Evolutionary conservation across 2,888 invertebrate species (phyloP).

Genomic region (Nemotelus nigrinus): DNA sequence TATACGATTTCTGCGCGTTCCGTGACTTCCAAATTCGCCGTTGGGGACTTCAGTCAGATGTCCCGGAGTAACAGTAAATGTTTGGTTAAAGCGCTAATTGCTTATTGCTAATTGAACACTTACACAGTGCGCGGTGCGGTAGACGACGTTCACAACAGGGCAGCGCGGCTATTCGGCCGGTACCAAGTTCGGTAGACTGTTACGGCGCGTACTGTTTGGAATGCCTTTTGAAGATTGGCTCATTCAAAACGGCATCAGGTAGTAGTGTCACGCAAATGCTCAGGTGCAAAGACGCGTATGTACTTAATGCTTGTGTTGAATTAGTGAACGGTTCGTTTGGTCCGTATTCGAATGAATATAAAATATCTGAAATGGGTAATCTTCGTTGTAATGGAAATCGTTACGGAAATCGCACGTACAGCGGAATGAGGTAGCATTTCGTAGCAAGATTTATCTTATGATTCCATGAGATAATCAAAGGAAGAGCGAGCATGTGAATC

Average conservation of each 20-base stretch:
- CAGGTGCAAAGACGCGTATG: constrained; percentile 34
- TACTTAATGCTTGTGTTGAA: constrained; percentile 15
- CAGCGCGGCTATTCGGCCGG: not conserved
- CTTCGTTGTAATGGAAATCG: too few species aligned
- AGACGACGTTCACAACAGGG: not conserved
- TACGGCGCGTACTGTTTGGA: not conserved
- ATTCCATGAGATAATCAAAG: too few species aligned
- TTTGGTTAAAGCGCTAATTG: constrained; percentile 35
- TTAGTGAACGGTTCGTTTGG: not conserved
- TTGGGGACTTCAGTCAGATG: constrained; percentile 21
- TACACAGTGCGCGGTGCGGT: not conserved
- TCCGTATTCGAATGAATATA: too few species aligned
- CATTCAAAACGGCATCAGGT: constrained; percentile 36
- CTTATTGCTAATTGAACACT: constrained; percentile 38
- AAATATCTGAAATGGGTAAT: too few species aligned
- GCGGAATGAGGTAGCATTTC: too few species aligned
- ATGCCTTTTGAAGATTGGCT: constrained; percentile 3
- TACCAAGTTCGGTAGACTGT: not conserved
- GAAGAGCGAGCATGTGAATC: too few species aligned
- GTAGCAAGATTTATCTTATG: too few species aligned
- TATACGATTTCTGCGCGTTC: not conserved
- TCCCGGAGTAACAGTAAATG: constrained; percentile 29
- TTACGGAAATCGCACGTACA: too few species aligned
- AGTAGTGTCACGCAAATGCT: constrained; percentile 35
- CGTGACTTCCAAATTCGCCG: constrained; percentile 12